These are phyloP conservation scores for Aethina tumida DNA, from an alignment of 1,140 invertebrate species.

Conservation along the genomic window DNA sequence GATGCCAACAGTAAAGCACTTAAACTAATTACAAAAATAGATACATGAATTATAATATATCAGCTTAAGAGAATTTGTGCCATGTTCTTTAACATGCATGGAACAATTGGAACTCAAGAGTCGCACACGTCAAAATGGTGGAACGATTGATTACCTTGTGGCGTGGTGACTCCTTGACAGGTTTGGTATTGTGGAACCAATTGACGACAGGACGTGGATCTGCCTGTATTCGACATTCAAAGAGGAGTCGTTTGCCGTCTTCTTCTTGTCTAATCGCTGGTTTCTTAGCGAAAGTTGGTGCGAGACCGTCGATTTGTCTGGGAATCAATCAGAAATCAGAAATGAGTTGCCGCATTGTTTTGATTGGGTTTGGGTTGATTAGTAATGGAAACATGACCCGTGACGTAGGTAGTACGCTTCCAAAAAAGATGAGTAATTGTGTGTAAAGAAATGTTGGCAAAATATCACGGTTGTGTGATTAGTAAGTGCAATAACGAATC, in stretches of 20 bases:
- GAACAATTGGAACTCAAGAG: no score
- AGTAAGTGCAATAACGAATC: constrained; percentile 4
- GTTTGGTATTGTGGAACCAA: constrained; percentile 82
- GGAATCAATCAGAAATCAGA: constrained; percentile 25
- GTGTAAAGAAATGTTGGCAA: constrained; percentile 22
- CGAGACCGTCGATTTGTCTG: constrained; percentile 94
- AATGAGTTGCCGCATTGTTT: no score
- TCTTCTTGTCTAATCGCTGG: constrained; percentile 94
- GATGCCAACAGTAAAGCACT: no score
- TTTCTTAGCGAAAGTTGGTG: constrained; percentile 95
- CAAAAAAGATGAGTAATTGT: constrained; percentile 18
- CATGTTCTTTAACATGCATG: no score
- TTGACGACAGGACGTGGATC: constrained; percentile 83
- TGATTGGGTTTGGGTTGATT: constrained; percentile 6
- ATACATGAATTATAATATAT: no score
- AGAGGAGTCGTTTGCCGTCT: constrained; percentile 88
- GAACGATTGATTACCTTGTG: constrained; percentile 62
- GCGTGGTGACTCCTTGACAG: constrained; percentile 65
- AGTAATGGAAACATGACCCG: constrained; percentile 25
- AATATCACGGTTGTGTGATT: constrained; percentile 11
- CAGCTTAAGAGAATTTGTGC: no score
- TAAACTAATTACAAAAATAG: no score
- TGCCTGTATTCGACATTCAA: constrained; percentile 92
- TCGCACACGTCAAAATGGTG: no score
- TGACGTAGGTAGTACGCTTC: constrained; percentile 25